phyloP scores from a whole-genome alignment of 2,888 invertebrate species.

The Melanostoma mellinum region DNA sequence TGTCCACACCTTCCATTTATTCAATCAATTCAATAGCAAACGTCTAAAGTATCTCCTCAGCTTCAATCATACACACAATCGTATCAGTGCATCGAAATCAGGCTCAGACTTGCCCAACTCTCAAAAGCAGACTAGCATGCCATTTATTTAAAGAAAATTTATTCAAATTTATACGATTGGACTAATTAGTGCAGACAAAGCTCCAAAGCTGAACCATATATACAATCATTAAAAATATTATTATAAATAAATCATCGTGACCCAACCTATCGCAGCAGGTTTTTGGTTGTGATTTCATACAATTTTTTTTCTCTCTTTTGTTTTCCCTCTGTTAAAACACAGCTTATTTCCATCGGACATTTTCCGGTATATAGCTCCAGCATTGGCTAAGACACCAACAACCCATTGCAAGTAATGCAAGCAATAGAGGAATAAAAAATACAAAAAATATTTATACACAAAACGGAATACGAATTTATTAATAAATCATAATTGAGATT shows the following conservation, averaged over 20 bases:
- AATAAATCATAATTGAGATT: slow-evolving; percentile 73
- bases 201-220: slow-evolving; percentile 23
- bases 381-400: slow-evolving; percentile 1
- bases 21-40: slow-evolving; percentile 23
- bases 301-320: neutral
- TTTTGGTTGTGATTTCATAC: slow-evolving; percentile 7
- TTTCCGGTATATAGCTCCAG: slow-evolving; percentile 62
- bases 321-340: neutral
- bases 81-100: slow-evolving; percentile 47
- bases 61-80: slow-evolving; percentile 22
- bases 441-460: neutral
- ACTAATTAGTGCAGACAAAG: slow-evolving; percentile 61
- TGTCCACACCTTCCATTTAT: slow-evolving; percentile 35
- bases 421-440: slow-evolving; percentile 1
- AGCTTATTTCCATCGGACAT: slow-evolving; percentile 49
- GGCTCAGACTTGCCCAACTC: slow-evolving; percentile 43
- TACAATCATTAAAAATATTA: slow-evolving; percentile 41
- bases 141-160: slow-evolving; percentile 58
- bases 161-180: slow-evolving; percentile 68
- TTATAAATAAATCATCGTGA: slow-evolving; percentile 63
- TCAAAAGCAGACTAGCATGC: slow-evolving; percentile 33
- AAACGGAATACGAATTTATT: slow-evolving; percentile 65
- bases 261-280: slow-evolving; percentile 59
- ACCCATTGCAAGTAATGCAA: slow-evolving; percentile 30
- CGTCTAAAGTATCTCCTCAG: slow-evolving; percentile 42